Evolutionary conservation across 2,113 vertebrate genomes (phyloP), one percentile per base, ranked within the genome.

Genomic region (Sinocyclocheilus grahami): DNA sequence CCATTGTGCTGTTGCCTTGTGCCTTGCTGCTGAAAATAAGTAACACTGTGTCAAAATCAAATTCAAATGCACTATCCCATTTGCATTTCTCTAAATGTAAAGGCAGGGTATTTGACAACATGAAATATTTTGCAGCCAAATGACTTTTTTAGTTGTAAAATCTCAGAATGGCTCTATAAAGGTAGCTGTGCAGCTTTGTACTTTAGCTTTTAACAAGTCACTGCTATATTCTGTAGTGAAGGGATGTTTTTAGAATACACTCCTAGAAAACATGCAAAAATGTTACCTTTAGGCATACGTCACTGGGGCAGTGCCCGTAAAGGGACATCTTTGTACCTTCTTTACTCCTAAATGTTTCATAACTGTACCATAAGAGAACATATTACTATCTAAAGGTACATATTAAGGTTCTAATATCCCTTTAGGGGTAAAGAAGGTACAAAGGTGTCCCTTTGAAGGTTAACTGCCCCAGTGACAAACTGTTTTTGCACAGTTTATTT

Each of bases 21-120:
- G 75, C 33, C 77, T 78, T 33, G 24, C 77, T 78, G 11, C 51
- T n/a, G 51, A 60, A 62, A 39, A 81, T 63, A 63, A 79, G 55
- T 39, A 67, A 67, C 58, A 42, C 20, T 3, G n/a, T 1, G 75
- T 77, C 24, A 27, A 77, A 77, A 77, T 76, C 74, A n/a, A 39
- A 71, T 71, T 71, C 69, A 72, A 72, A 72, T 39, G 69, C 69
- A 22, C 33, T 67, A 16, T 69, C 65, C 65, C 14, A 6, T 69
- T 69, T 37, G 65, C 14, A 18, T 37, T 37, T 55, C 14, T 55
- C 53, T 5, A 55, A 55, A 18, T 55, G 53, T 4, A 18, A 55
- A 16, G 53, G 53, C 22, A n/a, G 58, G 58, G 18, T 60, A 22
- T 4, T 20, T 71, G 33, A 20, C 67, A 71, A 22, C 33, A 33